A percentile compares a stretch with the other conserved stretches of the same genome.
Evolutionary conservation across 2,797 vertebrate species (phyloP).

Genomic region (Lithobates sylvaticus): DNA sequence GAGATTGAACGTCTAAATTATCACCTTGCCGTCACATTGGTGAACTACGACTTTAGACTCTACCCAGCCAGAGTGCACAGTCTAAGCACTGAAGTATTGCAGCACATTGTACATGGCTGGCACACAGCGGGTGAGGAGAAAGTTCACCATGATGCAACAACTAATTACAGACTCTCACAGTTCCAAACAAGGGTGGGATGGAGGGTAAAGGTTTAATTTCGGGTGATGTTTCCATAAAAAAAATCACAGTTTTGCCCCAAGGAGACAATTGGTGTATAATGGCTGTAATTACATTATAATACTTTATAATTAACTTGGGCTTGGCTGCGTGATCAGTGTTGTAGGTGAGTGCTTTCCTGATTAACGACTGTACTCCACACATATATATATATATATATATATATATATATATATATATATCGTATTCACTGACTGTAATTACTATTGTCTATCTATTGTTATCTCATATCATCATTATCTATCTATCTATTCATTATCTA

Average conservation of each 20-base stretch:
- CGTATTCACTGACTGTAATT: too few species aligned
- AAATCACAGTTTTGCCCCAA: conserved; percentile 30
- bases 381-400: too few species aligned
- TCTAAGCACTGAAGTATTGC: too few species aligned
- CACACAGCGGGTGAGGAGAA: background rate
- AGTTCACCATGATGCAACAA: conserved; percentile 4
- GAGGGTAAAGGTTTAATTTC: conserved; percentile 41
- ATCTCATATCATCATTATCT: too few species aligned
- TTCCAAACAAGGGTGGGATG: conserved; percentile 48
- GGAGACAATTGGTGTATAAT: background rate
- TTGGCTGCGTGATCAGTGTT: conserved; percentile 1
- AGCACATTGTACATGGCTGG: background rate
- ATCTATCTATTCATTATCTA: too few species aligned
- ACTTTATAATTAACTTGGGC: conserved; percentile 36
- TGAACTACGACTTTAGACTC: too few species aligned
- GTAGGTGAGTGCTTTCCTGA: background rate
- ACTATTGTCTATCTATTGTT: too few species aligned
- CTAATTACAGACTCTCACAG: conserved; percentile 18
- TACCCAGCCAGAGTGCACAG: too few species aligned
- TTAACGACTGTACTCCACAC: background rate
- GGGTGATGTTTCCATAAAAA: conserved; percentile 42
- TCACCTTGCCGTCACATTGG: too few species aligned
- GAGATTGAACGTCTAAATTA: too few species aligned
- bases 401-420: too few species aligned
- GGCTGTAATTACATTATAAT: conserved; percentile 39